Percentiles rank a stretch among this genome's conserved stretches.
Evolutionary conservation across 2,888 invertebrate species (phyloP).

Genomic region (Hypercompe scribonia): DNA sequence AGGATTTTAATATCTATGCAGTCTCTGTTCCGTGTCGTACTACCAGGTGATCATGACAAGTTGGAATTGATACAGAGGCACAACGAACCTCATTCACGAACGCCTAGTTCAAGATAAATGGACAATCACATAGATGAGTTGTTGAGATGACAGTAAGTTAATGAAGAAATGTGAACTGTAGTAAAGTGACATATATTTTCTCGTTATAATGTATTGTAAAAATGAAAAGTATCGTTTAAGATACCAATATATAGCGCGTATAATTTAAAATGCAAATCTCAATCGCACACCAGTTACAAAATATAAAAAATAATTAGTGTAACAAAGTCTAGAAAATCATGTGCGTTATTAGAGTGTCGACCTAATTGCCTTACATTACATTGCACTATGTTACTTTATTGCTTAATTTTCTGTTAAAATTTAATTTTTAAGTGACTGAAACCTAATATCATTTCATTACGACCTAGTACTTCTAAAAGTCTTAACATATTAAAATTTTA

Average conservation of each 20-base stretch:
- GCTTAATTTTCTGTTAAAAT: neutral
- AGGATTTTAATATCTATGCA: neutral
- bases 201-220: neutral
- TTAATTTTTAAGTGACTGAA: neutral
- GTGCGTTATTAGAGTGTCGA: no score
- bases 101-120: neutral
- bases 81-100: constrained; percentile 5
- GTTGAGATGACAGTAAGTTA: neutral
- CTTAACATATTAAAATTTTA: no score
- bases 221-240: no score
- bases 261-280: no score
- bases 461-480: neutral
- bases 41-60: constrained; percentile 3
- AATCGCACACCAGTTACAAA: no score
- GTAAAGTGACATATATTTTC: neutral
- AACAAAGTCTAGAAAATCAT: no score
- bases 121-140: neutral
- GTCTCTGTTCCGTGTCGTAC: constrained; percentile 3
- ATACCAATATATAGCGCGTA: no score
- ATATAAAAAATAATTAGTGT: no score
- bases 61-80: constrained; percentile 13
- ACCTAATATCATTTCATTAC: neutral
- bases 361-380: neutral
- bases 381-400: neutral
- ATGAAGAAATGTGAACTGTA: neutral